Conservation (phyloP, 2,888 invertebrate genomes). For the Lasioglossum villosulum region DNA sequence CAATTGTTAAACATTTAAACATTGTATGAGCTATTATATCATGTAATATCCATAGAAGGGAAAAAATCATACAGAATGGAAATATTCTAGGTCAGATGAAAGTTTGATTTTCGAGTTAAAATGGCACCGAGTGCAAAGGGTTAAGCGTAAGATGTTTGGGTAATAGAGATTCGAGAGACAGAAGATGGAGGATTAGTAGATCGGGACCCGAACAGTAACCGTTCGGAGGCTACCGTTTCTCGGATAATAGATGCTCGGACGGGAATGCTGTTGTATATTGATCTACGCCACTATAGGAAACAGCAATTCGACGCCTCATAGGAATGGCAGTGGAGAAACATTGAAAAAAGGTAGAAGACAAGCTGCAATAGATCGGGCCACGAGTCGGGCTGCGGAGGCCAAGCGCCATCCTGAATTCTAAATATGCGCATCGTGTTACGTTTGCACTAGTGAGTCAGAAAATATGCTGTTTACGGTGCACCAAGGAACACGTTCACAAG, state of each 20-base stretch:
- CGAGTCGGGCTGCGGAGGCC: conserved; percentile 17
- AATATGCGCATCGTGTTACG: conserved; percentile 75
- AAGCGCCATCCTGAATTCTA: conserved; percentile 71
- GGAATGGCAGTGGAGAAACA: conserved; percentile 19
- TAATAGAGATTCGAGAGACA: neutral
- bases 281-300: conserved; percentile 35
- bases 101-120: too few relatives aligned
- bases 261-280: neutral
- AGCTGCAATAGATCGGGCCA: conserved; percentile 9
- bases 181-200: neutral
- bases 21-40: too few relatives aligned
- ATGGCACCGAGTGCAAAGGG: too few relatives aligned
- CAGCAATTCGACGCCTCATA: conserved; percentile 57
- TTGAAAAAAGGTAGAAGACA: neutral
- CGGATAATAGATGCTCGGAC: neutral
- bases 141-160: neutral
- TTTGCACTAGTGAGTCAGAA: conserved; percentile 78
- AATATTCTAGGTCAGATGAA: too few relatives aligned
- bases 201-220: neutral
- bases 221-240: neutral
- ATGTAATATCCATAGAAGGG: too few relatives aligned
- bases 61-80: too few relatives aligned
- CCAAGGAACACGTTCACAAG: conserved; percentile 44
- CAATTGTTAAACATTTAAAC: too few relatives aligned
- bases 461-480: conserved; percentile 77